Evolutionary conservation across 2,113 vertebrate species (phyloP).

Genomic region (Neolamprologus caudopunctatus): DNA sequence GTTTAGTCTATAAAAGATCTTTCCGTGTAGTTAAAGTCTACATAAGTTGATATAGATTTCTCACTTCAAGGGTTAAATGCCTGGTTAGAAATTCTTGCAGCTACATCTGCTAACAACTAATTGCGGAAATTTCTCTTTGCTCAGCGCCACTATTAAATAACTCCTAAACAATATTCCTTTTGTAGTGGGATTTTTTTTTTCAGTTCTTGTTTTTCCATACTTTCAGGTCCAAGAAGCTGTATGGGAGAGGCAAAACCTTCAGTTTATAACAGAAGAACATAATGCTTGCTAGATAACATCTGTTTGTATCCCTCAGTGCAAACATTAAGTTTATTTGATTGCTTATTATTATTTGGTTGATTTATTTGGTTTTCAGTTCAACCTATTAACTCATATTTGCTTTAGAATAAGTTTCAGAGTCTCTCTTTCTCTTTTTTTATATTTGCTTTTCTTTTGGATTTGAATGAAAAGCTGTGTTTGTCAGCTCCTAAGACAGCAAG

Average conservation of each 20-base stretch:
- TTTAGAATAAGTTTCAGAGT: slow-evolving; percentile 20
- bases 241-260: background rate
- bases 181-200: background rate
- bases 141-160: background rate
- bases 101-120: background rate
- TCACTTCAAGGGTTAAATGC: background rate
- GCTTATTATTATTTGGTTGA: background rate
- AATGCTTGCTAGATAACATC: background rate
- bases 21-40: background rate
- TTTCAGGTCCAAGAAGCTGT: background rate
- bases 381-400: slow-evolving; percentile 29
- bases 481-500: background rate
- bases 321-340: background rate
- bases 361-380: slow-evolving; percentile 15
- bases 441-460: background rate
- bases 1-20: background rate
- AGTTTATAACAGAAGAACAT: background rate
- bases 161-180: background rate
- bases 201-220: background rate
- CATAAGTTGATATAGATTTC: background rate
- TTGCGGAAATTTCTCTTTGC: background rate
- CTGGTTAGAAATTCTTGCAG: background rate
- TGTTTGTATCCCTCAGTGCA: background rate
- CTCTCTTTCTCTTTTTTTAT: background rate
- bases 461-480: background rate